A percentile compares a stretch with the other conserved stretches of the same genome.
These are phyloP conservation scores for Rhyacophila evoluta DNA, from an alignment of 2,888 invertebrate genomes.

Conservation along the genomic window DNA sequence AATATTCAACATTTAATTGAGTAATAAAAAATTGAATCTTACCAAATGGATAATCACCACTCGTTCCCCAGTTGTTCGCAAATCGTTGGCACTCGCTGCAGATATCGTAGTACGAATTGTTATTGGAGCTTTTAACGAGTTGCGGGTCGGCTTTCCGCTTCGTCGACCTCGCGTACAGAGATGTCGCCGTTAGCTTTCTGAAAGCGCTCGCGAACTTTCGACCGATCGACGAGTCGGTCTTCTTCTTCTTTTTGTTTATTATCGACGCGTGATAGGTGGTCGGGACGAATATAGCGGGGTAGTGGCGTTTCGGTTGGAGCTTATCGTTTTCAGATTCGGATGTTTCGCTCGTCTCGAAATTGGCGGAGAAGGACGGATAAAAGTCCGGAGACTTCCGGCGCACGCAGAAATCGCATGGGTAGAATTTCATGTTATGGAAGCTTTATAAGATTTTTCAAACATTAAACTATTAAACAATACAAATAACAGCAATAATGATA, in stretches of 20 bases:
- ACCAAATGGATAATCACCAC: constrained; percentile 30
- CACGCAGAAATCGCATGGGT: constrained; percentile 49
- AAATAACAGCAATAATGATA: no score
- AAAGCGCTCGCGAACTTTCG: constrained; percentile 50
- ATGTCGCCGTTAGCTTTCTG: constrained; percentile 43
- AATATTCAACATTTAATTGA: no score
- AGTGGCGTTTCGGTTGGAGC: constrained; percentile 52
- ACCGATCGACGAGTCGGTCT: constrained; percentile 40
- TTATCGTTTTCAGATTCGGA: constrained; percentile 65
- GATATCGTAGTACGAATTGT: constrained; percentile 46
- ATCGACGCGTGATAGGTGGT: constrained; percentile 28
- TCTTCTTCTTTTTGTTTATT: constrained; percentile 39
- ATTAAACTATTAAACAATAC: no score
- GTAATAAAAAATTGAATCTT: not conserved
- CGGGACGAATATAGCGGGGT: not conserved
- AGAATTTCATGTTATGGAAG: constrained; percentile 45
- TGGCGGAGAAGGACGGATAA: constrained; percentile 64
- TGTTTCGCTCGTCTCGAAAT: constrained; percentile 67
- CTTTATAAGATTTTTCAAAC: no score
- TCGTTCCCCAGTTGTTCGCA: constrained; percentile 30
- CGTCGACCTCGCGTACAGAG: constrained; percentile 28
- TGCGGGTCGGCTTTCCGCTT: constrained; percentile 16
- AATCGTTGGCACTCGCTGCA: constrained; percentile 47
- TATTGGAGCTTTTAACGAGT: constrained; percentile 5
- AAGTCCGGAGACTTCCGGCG: constrained; percentile 45